Evolutionary conservation across 2,797 vertebrate genomes (phyloP).

Genomic region (Lemur catta): DNA sequence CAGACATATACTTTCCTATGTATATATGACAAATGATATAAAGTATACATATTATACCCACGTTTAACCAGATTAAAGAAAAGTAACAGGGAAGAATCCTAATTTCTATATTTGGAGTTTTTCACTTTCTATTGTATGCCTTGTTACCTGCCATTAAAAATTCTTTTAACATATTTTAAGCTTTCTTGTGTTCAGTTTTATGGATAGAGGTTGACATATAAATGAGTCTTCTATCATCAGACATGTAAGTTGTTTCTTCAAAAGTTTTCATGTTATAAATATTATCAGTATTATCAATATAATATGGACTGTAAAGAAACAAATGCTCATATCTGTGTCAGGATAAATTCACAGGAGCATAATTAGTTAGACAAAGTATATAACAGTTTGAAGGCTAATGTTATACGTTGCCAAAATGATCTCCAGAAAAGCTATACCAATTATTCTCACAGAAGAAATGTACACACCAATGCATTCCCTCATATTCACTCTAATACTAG

Average conservation of each 20-base stretch:
- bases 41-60: not conserved
- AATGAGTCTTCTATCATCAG: not conserved
- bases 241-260: not conserved
- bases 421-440: not conserved
- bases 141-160: not conserved
- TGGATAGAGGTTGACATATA: not conserved
- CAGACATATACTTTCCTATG: not conserved
- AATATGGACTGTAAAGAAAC: not conserved
- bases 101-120: not conserved
- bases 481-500: not conserved
- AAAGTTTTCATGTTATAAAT: not conserved
- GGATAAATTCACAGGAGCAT: not conserved
- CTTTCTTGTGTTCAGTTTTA: not conserved
- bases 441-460: not conserved
- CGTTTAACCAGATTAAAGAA: not conserved
- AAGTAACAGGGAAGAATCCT: not conserved
- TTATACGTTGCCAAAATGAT: not conserved
- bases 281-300: not conserved
- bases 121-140: not conserved
- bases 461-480: not conserved
- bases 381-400: not conserved
- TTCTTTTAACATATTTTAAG: constrained; percentile 24
- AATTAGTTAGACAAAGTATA: not conserved
- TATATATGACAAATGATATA: not conserved
- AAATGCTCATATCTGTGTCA: not conserved